Base-by-base conservation (phyloP, 2,113 vertebrate species). In the Melanostigma gelatinosum region DNA sequence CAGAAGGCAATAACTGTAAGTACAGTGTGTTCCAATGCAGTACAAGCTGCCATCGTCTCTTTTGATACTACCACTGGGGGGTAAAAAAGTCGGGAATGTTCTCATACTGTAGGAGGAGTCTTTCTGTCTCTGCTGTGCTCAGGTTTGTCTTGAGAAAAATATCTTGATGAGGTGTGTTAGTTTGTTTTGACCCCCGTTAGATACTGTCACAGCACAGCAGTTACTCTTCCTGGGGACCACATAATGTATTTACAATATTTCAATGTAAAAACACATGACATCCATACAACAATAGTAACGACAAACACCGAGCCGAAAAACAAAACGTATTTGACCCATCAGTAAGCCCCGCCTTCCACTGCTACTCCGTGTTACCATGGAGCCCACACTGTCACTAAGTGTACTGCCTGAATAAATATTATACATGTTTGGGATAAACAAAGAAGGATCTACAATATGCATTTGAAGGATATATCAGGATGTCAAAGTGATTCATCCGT, bases 1-100 rank as follows among this genome's bases (percentile, higher is more conserved):
- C 96, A 97, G 62, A 96, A 96, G 85, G 85, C 92, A 57, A 81
- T 97, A 81, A 96, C 94, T 73, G 98, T 99, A 93, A 97, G 96
- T 87, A 79, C 12, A 72, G 6, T 62, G 8, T 77, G 7, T 65
- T 57, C 2, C 3, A 36, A 54, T 50, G 32, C 4, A 18, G 34
- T 34, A 34, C 34, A 34, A 54, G 12, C 11, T 34, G 29, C 15
- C 18, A 22, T 6, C 5, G 27, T 68, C 22, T 70, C 8, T 20
- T 9, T 52, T 52, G 6, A n/a, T 32, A 20, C 15, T 32, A 67
- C 65, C 9, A 32, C 44, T 50, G 34, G 34, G 34, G 34, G 44
- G 46, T 34, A 11, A 20, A 16, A 29, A 20, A 48, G 65, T 24
- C 1, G 1, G 10, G 16, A 10, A 29, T 29, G 9, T 48, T 67